These are phyloP conservation scores for Drosophila koepferae DNA, from an alignment of 2,888 invertebrate species.

Conservation along the genomic window DNA sequence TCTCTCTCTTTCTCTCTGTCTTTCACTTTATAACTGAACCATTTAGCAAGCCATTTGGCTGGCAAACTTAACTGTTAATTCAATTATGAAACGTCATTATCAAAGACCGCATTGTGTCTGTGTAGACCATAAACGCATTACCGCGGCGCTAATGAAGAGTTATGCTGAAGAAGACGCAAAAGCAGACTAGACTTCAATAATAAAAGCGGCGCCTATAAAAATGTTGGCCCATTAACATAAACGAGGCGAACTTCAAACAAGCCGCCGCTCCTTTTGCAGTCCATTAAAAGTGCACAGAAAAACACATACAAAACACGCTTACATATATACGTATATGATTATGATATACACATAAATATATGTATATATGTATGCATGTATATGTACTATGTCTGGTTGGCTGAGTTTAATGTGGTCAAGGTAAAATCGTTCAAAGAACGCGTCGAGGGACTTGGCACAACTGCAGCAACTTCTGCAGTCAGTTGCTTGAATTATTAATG, in stretches of 20 bases:
- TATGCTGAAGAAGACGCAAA: constrained; percentile 53
- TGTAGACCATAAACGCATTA: constrained; percentile 68
- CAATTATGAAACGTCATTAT: constrained; percentile 74
- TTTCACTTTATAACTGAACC: constrained; percentile 1
- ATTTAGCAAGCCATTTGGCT: constrained; percentile 14
- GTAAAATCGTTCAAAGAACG: constrained; percentile 33
- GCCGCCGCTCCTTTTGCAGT: constrained; percentile 51
- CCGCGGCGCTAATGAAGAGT: constrained; percentile 71
- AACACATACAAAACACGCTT: background rate
- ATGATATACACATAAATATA: background rate
- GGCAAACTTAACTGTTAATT: constrained; percentile 60
- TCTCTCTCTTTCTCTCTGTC: background rate
- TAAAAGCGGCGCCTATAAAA: constrained; percentile 59
- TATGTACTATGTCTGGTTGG: background rate
- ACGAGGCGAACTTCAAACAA: constrained; percentile 49
- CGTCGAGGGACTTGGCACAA: constrained; percentile 34
- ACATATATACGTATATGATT: background rate
- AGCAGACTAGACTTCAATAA: constrained; percentile 67
- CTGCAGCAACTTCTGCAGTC: constrained; percentile 69
- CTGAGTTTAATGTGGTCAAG: constrained; percentile 54
- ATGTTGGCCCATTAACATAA: constrained; percentile 73
- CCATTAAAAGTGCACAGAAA: constrained; percentile 69
- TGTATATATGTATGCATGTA: constrained; percentile 1
- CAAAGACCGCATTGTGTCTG: constrained; percentile 47
- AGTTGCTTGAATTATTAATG: constrained; percentile 75